A percentile compares a stretch with the other conserved stretches of the same genome.
Evolutionary conservation across 2,888 invertebrate genomes (phyloP).

Genomic region (Chrysotoxum bicinctum): DNA sequence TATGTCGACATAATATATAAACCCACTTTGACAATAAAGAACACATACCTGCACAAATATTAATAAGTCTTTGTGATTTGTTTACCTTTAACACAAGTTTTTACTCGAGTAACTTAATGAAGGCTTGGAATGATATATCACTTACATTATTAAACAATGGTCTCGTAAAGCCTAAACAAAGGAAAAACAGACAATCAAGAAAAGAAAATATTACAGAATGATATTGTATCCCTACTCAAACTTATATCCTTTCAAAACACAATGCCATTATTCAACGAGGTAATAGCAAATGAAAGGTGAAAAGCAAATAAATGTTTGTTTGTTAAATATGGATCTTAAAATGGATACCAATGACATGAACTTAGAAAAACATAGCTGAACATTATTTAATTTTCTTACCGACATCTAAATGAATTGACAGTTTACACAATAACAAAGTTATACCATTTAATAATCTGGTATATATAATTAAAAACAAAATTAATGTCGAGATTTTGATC

Average conservation of each 20-base stretch:
- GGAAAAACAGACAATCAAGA: not conserved
- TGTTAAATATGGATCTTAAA: not conserved
- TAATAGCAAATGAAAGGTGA: not conserved
- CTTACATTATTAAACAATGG: not conserved
- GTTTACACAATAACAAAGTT: not conserved
- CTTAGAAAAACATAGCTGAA: not conserved
- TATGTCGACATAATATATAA: not conserved
- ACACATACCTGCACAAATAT: not conserved
- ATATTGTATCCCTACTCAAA: not conserved
- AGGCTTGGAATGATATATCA: not conserved
- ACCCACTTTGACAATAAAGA: not conserved
- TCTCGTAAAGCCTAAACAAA: not conserved
- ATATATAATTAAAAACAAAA: no score
- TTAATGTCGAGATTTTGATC: no score
- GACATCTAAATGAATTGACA: not conserved
- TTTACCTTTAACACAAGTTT: not conserved
- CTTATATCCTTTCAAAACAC: not conserved
- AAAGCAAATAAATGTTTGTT: slow-evolving; percentile 1
- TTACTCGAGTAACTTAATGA: not conserved
- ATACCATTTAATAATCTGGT: not conserved
- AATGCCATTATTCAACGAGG: not conserved
- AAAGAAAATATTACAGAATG: not conserved
- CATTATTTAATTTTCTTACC: not conserved
- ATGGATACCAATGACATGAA: not conserved
- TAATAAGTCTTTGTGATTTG: not conserved